Base-by-base conservation (phyloP, 2,888 invertebrate species). In the Elmis aenea region DNA sequence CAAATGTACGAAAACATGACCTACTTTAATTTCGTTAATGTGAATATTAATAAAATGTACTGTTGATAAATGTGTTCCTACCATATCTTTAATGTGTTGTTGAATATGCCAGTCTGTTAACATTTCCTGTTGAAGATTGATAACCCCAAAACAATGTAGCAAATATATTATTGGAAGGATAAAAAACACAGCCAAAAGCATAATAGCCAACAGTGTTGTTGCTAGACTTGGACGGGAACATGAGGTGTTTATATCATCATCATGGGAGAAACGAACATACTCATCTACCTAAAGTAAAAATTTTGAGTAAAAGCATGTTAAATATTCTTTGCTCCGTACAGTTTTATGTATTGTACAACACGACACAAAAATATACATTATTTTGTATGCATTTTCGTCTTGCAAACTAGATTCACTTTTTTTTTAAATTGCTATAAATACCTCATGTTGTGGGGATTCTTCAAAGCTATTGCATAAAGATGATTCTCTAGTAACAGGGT, bases 401-500 rank as follows among this genome's bases (percentile, higher is more conserved):
- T n/a, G n/a, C n/a, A n/a, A n/a, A n/a, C n/a, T n/a, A n/a, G n/a
- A n/a, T n/a, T n/a, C n/a, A n/a, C n/a, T n/a, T n/a, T n/a, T n/a
- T n/a, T n/a, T n/a, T n/a, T n/a, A n/a, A n/a, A n/a, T n/a, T n/a
- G n/a, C n/a, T n/a, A n/a, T n/a, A n/a, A n/a, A n/a, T 38, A 41
- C 39, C 40, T 45, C 37, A 34, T 27, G 27, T 26, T 36, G 25
- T n/a, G 59, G 58, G 14, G 71, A 70, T 4, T 64, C 58, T 47
- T 70, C 72, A 6, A 69, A 71, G 29, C 59, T 61, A 16, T 51
- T 72, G 44, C 71, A 75, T 36, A 76, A 54, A 3, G 76, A 67
- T 40, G 76, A 69, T 62, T 76, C 76, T 6, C 72, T 74, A 54
- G 73, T 73, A 10, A 67, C 42, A 11, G 55, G 57, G 37, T 42